A percentile compares a stretch with the other conserved stretches of the same genome.
phyloP scores from a whole-genome alignment of 1,140 invertebrate species.

The Dreissena rostriformis region DNA sequence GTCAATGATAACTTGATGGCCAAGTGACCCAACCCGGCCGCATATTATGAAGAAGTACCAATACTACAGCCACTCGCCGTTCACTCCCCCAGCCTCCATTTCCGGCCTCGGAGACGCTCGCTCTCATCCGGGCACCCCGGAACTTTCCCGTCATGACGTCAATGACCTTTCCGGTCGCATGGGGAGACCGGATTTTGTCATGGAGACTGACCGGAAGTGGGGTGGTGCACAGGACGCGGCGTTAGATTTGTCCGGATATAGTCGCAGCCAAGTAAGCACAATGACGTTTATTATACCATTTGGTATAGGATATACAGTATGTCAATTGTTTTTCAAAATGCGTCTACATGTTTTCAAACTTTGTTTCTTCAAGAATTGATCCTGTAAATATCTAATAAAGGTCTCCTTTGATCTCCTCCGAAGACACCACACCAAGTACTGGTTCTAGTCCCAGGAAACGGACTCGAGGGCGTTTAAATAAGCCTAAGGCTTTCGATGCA shows the following conservation, averaged over 20 bases:
- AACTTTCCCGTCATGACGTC: neutral
- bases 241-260: constrained; percentile 24
- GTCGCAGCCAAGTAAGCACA: neutral
- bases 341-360: too few relatives aligned
- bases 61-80: constrained; percentile 36
- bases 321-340: too few relatives aligned
- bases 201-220: constrained; percentile 20
- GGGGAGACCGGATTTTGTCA: neutral
- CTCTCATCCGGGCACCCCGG: neutral
- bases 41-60: constrained; percentile 51
- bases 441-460: too few relatives aligned
- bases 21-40: neutral
- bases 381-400: neutral
- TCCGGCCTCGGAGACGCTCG: neutral
- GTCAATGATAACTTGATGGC: neutral
- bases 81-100: neutral
- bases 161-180: constrained; percentile 35
- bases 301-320: too few relatives aligned
- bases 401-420: too few relatives aligned
- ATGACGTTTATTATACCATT: neutral
- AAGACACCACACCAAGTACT: too few relatives aligned
- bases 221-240: constrained; percentile 32
- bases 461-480: too few relatives aligned
- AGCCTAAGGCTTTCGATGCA: too few relatives aligned
- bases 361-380: neutral